phyloP scores from a whole-genome alignment of 2,797 vertebrate species.

The Pseudomugil tenellus region DNA sequence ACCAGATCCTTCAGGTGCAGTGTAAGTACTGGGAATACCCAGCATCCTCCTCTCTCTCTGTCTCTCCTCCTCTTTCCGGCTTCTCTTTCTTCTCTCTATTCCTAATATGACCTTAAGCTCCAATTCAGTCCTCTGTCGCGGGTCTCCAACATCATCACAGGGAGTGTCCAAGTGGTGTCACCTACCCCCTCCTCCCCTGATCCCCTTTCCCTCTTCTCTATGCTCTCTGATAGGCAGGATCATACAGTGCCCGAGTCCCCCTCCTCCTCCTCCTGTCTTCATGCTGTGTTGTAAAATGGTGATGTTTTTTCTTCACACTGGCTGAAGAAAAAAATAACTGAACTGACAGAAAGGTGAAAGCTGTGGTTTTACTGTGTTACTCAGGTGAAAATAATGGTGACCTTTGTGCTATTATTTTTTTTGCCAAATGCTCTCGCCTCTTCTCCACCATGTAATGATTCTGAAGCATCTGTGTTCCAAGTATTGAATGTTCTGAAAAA shows the following conservation, averaged over 20 bases:
- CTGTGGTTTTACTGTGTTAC: constrained; percentile 83
- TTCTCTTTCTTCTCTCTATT: constrained; percentile 30
- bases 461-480: constrained; percentile 83
- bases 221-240: constrained; percentile 66
- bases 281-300: constrained; percentile 86
- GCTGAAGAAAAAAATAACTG: constrained; percentile 85
- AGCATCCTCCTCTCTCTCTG: constrained; percentile 52
- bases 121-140: constrained; percentile 56
- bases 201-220: constrained; percentile 22
- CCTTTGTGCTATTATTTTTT: constrained; percentile 87
- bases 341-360: constrained; percentile 87
- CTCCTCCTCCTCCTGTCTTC: constrained; percentile 80
- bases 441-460: constrained; percentile 87
- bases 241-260: constrained; percentile 63
- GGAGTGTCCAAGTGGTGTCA: constrained; percentile 52
- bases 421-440: constrained; percentile 86
- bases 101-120: constrained; percentile 58
- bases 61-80: constrained; percentile 39
- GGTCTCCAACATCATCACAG: constrained; percentile 62
- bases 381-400: constrained; percentile 88
- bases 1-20: constrained; percentile 99
- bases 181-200: constrained; percentile 20
- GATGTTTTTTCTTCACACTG: constrained; percentile 85
- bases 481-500: constrained; percentile 69
- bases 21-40: constrained; percentile 91